Conservation (phyloP, 1,140 invertebrate genomes). For the Philotrypesis tridentata region DNA sequence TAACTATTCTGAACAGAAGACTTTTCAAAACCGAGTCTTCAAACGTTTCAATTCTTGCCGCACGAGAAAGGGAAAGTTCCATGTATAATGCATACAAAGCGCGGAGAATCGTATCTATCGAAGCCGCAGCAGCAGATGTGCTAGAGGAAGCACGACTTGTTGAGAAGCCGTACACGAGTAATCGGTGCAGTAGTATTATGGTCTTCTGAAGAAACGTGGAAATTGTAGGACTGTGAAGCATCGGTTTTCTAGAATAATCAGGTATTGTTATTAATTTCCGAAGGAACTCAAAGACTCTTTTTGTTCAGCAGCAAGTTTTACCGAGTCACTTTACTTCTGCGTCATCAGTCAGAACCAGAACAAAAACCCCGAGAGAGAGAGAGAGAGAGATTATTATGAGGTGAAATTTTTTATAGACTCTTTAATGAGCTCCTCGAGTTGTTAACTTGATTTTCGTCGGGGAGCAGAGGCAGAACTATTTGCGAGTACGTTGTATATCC, state of each 20-base stretch:
- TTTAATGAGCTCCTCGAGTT: background rate
- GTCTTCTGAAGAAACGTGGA: background rate
- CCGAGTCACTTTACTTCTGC: too few relatives aligned
- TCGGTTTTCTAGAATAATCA: too few relatives aligned
- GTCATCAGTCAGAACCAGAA: too few relatives aligned
- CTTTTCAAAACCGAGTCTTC: too few relatives aligned
- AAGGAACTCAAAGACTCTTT: too few relatives aligned
- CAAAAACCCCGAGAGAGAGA: too few relatives aligned
- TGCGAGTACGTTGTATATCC: background rate
- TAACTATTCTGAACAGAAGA: too few relatives aligned
- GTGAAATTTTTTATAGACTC: background rate
- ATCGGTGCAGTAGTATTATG: background rate
- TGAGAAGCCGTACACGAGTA: slow-evolving; percentile 17
- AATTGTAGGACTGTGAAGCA: slow-evolving; percentile 6
- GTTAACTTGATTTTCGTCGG: too few relatives aligned
- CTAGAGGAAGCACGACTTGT: slow-evolving; percentile 21
- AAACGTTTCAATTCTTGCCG: too few relatives aligned
- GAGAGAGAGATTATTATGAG: background rate
- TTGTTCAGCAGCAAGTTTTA: background rate
- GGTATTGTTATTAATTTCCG: too few relatives aligned
- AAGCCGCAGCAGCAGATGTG: slow-evolving; percentile 13
- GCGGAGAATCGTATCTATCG: slow-evolving; percentile 5
- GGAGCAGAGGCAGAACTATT: too few relatives aligned
- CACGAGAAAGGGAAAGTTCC: slow-evolving; percentile 30
- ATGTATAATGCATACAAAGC: background rate